Evolutionary conservation across 1,140 invertebrate genomes (phyloP).

Genomic region (Idris sp.): DNA sequence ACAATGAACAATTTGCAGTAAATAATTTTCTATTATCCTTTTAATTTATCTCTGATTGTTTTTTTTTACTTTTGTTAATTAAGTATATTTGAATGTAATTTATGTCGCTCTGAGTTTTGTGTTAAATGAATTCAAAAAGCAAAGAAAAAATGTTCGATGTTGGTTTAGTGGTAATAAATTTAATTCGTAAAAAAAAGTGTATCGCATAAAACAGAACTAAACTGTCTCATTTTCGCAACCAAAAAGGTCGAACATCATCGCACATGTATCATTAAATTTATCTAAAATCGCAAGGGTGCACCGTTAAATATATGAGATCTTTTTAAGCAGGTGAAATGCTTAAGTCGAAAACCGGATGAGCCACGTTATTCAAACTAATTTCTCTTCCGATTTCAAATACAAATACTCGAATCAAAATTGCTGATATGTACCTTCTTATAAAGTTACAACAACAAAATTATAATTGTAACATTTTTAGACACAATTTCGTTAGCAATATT

Average conservation of each 20-base stretch:
- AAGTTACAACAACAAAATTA: no score
- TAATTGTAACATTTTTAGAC: no score
- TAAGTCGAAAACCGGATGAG: conserved; percentile 36
- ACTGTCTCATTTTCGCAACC: conserved; percentile 24
- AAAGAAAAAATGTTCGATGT: no score
- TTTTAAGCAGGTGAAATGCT: conserved; percentile 31
- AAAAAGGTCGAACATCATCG: conserved; percentile 39
- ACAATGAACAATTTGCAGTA: no score
- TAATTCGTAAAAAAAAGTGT: conserved; percentile 20
- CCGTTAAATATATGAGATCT: conserved; percentile 31
- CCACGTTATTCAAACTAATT: conserved; percentile 21
- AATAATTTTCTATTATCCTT: no score
- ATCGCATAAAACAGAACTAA: conserved; percentile 20
- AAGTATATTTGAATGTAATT: no score
- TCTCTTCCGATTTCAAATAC: conserved; percentile 29
- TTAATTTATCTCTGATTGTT: no score
- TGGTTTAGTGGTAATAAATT: conserved; percentile 31
- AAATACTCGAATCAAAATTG: conserved; percentile 4
- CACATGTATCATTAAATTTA: conserved; percentile 50
- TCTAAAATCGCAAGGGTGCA: conserved; percentile 49
- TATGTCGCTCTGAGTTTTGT: no score
- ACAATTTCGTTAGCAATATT: no score
- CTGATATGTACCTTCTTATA: conserved; percentile 1
- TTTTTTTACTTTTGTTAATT: no score
- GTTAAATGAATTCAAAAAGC: no score